Base-by-base conservation (phyloP, 1,140 invertebrate genomes). In the Panagrolaimus sp. region DNA sequence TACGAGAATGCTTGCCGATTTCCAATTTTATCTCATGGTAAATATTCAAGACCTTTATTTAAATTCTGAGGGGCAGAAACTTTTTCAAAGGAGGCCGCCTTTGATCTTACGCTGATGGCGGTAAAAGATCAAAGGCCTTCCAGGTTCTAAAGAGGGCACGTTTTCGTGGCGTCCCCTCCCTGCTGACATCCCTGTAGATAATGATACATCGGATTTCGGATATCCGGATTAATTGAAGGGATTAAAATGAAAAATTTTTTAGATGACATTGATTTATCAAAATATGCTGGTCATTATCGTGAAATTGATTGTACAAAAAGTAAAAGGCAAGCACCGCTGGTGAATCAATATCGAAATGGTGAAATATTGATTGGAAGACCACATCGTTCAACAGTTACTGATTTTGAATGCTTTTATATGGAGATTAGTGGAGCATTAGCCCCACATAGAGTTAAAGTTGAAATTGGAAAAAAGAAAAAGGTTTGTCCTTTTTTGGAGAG, bases 1-100 rank as follows among this genome's bases (percentile, higher is more conserved):
- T 71, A 73, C n/a, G 70, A 71, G 21, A 71, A 71, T 71, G 26
- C 65, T 15, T 71, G 70, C 38, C 38, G 69, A 15, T 71, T 52
- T 71, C 70, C 70, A 15, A 24, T 71, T 26, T 32, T 63, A 15
- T 28, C 12, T 8, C 24, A 15, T n/a, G 70, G 70, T 71, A 43
- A 26, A 12, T n/a, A n/a, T n/a, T n/a, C n/a, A n/a, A n/a, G n/a
- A n/a, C n/a, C n/a, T n/a, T n/a, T n/a, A n/a, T n/a, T 12, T n/a
- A n/a, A n/a, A n/a, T n/a, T n/a, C n/a, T n/a, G n/a, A n/a, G n/a
- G n/a, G n/a, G n/a, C n/a, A n/a, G n/a, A n/a, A n/a, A n/a, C n/a
- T n/a, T n/a, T n/a, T n/a, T n/a, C n/a, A n/a, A n/a, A n/a, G n/a
- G n/a, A n/a, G n/a, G n/a, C n/a, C n/a, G n/a, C n/a, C n/a, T n/a